phyloP scores from a whole-genome alignment of 2,797 vertebrate genomes.

The Peromyscus nudipes region DNA sequence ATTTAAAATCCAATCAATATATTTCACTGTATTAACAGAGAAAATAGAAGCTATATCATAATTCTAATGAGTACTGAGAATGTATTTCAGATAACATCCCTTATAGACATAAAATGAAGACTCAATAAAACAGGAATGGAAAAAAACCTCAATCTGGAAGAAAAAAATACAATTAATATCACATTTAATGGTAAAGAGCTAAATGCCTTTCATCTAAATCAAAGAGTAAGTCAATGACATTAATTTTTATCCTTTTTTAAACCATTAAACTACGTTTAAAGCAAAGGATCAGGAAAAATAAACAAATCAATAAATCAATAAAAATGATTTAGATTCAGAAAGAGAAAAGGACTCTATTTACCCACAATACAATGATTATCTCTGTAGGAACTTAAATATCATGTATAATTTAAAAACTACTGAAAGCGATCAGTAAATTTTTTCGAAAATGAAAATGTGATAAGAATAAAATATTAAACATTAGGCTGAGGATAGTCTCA shows the following conservation, averaged over 20 bases:
- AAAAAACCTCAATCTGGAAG: not conserved
- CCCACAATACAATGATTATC: not conserved
- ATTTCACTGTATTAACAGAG: not conserved
- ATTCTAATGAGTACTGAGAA: not conserved
- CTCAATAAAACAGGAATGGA: not conserved
- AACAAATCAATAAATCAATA: conserved; percentile 2
- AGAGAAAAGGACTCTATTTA: not conserved
- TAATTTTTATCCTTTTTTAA: not conserved
- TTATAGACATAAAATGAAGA: not conserved
- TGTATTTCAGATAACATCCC: not conserved
- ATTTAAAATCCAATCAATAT: not conserved
- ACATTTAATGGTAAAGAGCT: not conserved
- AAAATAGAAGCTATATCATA: not conserved
- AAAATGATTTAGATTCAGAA: not conserved
- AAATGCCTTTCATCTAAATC: not conserved
- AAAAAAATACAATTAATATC: not conserved
- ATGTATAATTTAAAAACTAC: not conserved
- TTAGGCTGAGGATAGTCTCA: not conserved
- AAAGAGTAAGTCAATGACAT: not conserved
- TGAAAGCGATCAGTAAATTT: not conserved
- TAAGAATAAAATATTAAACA: not conserved
- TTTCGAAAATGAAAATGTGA: not conserved
- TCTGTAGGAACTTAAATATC: not conserved
- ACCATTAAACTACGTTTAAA: not conserved
- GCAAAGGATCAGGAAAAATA: conserved; percentile 22